phyloP scores from a whole-genome alignment of 2,113 vertebrate genomes.

The Chaenogobius annularis region DNA sequence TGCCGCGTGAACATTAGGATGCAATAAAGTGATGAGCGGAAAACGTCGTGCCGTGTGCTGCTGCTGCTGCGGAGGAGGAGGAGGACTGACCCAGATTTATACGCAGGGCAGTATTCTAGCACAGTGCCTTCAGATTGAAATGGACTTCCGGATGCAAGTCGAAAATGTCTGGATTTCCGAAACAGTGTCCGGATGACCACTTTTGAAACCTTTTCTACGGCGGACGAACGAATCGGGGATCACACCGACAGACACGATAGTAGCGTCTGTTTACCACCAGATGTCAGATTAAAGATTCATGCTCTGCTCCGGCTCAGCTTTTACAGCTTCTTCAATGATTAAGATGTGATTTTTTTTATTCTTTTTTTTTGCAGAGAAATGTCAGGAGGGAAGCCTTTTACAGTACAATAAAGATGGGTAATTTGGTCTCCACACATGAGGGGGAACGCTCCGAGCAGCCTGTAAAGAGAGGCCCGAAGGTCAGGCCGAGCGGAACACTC shows the following conservation, averaged over 20 bases:
- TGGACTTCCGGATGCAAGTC: no score
- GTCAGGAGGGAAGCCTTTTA: not conserved
- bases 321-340: slow-evolving; percentile 4
- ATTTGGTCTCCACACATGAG: not conserved
- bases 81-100: no score
- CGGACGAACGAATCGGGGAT: no score
- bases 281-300: slow-evolving; percentile 2
- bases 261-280: not conserved
- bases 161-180: no score
- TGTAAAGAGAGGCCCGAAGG: not conserved
- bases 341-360: not conserved
- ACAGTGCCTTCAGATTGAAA: no score
- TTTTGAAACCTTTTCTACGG: not conserved
- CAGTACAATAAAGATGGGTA: slow-evolving; percentile 2
- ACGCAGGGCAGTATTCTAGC: no score
- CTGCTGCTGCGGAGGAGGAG: no score
- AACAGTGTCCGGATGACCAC: no score
- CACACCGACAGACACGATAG: no score
- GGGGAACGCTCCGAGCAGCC: not conserved
- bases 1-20: no score
- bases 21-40: no score
- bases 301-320: not conserved
- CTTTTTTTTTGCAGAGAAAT: not conserved
- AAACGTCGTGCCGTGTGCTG: no score
- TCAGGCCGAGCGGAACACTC: not conserved